phyloP scores from a whole-genome alignment of 1,140 invertebrate genomes.

The Trinorchestia longiramus region DNA sequence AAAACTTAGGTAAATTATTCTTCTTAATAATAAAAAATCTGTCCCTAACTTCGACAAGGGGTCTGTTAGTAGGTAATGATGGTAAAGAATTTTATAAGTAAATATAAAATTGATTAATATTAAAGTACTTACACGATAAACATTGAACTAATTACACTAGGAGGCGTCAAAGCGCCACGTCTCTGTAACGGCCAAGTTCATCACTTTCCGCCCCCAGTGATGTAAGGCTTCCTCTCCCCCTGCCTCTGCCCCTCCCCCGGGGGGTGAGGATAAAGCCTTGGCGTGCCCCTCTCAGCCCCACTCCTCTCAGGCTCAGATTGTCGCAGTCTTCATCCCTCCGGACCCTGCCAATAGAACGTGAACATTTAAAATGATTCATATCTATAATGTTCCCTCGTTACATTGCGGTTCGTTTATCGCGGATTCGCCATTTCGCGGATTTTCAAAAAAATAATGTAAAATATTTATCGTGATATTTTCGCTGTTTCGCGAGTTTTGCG shows the following conservation, averaged over 20 bases:
- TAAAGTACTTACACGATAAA: not conserved
- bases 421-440: too few species aligned
- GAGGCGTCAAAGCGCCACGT: slow-evolving; percentile 16
- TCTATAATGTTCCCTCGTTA: too few species aligned
- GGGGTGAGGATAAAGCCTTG: slow-evolving; percentile 43
- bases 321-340: slow-evolving; percentile 39
- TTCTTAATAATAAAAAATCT: too few species aligned
- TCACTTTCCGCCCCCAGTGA: slow-evolving; percentile 15
- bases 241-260: not conserved
- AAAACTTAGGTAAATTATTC: too few species aligned
- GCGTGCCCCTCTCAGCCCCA: slow-evolving; percentile 1
- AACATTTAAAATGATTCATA: not conserved
- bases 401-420: too few species aligned
- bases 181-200: slow-evolving; percentile 2
- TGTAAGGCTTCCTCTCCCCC: not conserved
- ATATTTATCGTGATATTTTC: too few species aligned
- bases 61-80: not conserved
- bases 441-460: too few species aligned
- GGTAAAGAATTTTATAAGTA: not conserved
- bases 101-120: not conserved
- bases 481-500: too few species aligned
- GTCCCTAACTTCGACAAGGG: not conserved
- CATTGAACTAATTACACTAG: not conserved
- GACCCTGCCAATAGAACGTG: not conserved
- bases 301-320: slow-evolving; percentile 27